Base-by-base conservation (phyloP, 2,797 vertebrate species). In the Lophotriccus pileatus region DNA sequence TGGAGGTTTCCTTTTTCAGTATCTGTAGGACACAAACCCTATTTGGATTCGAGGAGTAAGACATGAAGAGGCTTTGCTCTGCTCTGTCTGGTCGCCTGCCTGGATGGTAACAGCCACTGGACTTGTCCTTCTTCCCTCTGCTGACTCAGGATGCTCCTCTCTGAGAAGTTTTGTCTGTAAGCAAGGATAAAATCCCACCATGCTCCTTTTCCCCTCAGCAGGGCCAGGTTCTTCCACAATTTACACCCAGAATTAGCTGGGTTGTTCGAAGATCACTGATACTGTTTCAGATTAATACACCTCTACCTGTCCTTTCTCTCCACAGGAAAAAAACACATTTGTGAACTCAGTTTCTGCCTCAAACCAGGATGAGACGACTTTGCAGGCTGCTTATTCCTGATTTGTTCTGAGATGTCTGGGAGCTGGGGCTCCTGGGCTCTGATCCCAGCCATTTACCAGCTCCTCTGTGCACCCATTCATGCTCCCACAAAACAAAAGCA, bases 241-340 rank as follows among this genome's bases (percentile, higher is more conserved):
- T 63, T 43, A 53, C 44, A 37, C 23, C 22, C 22, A 9, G 30
- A 36, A 74, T 49, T 27, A 53, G 18, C 17, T 12, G 22, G 3
- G 14, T 9, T 77, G 47, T 34, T 58, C 28, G 41, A 62, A 41
- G 25, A 49, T 14, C 37, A 14, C 37, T 6, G 10, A 15, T 22
- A 9, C 18, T 10, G 1, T 47, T 81, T 74, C 70, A 56, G 34
- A 52, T 52, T 11, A 59, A 22, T 8, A 37, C 6, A 8, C 9
- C 44, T 50, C 34, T 34, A 60, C 34, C 12, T 15, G 44, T 36
- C 14, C 25, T 34, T 70, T 15, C 58, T n/a, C 63, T 59, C 46
- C 41, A 27, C 7, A 43, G 64, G 15, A 27, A 39, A 59, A 50
- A 25, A 46, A 58, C 22, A 5, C 0, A 0, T 30, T 62, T 22